Conservation (phyloP, 1,140 invertebrate species). For the Monochamus saltuarius region DNA sequence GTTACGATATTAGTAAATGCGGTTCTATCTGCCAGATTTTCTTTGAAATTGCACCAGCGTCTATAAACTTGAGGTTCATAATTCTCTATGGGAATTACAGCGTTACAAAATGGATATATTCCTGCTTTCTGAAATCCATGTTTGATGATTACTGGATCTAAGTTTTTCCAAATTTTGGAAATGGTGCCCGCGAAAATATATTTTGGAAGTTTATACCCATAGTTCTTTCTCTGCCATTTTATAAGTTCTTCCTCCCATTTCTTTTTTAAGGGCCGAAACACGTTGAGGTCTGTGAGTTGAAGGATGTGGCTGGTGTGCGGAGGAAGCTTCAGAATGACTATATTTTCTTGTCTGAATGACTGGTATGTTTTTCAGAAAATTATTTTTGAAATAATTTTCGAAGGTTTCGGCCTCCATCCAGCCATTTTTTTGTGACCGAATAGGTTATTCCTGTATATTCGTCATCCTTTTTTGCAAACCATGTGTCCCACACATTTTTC, state of each 20-base stretch:
- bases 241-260: constrained; percentile 32
- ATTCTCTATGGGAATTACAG: neutral
- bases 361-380: constrained; percentile 17
- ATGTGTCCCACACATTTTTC: constrained; percentile 36
- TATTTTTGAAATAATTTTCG: too few species aligned
- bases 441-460: constrained; percentile 42
- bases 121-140: constrained; percentile 17
- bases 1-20: neutral
- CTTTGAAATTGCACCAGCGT: neutral
- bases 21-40: neutral
- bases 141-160: constrained; percentile 17
- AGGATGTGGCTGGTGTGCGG: constrained; percentile 38
- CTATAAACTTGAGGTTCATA: constrained; percentile 11
- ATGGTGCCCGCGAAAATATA: constrained; percentile 10
- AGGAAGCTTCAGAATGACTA: constrained; percentile 37
- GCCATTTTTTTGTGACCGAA: constrained; percentile 32
- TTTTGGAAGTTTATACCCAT: constrained; percentile 25
- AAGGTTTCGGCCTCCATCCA: neutral
- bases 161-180: constrained; percentile 17
- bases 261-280: constrained; percentile 42
- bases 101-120: constrained; percentile 13
- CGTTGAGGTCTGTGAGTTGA: constrained; percentile 40
- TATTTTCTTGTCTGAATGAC: constrained; percentile 32
- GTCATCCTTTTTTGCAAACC: constrained; percentile 19
- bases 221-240: constrained; percentile 37